These are phyloP conservation scores for Hymenochirus boettgeri DNA, from an alignment of 2,113 vertebrate species.

Conservation along the genomic window DNA sequence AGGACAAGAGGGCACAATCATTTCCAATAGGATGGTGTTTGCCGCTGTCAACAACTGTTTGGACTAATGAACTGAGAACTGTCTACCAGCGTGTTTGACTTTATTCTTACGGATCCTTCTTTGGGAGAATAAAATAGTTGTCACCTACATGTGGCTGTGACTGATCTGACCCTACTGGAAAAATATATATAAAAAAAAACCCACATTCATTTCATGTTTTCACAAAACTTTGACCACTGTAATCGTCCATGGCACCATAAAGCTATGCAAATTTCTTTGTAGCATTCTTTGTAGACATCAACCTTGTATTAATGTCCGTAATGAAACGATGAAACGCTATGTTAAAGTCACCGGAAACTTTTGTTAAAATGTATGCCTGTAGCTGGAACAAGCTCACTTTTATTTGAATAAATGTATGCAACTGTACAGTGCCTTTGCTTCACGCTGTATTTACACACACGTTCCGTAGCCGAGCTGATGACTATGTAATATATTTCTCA, in stretches of 20 bases:
- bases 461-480: conserved; percentile 1
- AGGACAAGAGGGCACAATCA: background rate
- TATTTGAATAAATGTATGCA: conserved; percentile 38
- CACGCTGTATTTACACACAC: conserved; percentile 22
- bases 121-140: background rate
- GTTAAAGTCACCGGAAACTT: background rate
- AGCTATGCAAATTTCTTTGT: background rate
- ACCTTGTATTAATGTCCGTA: background rate
- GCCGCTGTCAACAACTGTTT: background rate
- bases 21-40: background rate
- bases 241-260: background rate
- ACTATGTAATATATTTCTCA: background rate
- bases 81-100: background rate
- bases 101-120: background rate
- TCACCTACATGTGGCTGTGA: too few species aligned
- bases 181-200: background rate
- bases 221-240: background rate
- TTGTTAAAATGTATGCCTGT: conserved; percentile 21
- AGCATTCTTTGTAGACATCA: background rate
- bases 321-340: background rate
- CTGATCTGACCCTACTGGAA: background rate
- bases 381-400: conserved; percentile 5
- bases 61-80: background rate
- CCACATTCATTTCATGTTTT: background rate
- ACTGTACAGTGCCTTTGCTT: conserved; percentile 39